Percentiles rank a stretch among this genome's conserved stretches.
Conservation (phyloP, 1,140 invertebrate species). For the Acromyrmex heyeri region DNA sequence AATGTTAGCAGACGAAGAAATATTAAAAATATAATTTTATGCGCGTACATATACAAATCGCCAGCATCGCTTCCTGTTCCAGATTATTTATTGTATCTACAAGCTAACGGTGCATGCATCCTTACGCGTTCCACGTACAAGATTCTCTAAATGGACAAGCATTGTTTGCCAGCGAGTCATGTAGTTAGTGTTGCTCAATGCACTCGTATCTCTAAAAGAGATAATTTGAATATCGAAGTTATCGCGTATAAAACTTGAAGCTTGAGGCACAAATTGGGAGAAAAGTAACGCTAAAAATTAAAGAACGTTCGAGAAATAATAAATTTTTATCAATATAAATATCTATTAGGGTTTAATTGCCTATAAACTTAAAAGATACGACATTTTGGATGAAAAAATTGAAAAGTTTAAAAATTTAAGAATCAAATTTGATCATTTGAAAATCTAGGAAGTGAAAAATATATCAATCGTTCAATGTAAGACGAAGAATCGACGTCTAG, state of each 20-base stretch:
- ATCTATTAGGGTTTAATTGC: neutral
- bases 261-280: neutral
- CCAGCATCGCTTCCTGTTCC: conserved; percentile 68
- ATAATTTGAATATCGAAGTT: conserved; percentile 2
- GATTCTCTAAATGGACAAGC: conserved; percentile 63
- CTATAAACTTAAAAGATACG: neutral
- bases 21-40: conserved; percentile 57
- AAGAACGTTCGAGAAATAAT: neutral
- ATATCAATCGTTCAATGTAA: neutral
- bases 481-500: conserved; percentile 46
- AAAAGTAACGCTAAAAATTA: neutral
- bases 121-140: conserved; percentile 57
- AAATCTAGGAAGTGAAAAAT: neutral
- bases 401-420: neutral
- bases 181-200: conserved; percentile 36
- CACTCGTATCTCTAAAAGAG: neutral
- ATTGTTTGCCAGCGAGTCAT: conserved; percentile 70
- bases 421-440: neutral
- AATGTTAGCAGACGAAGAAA: neutral
- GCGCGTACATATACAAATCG: conserved; percentile 71
- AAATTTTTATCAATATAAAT: conserved; percentile 4
- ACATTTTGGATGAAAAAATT: neutral
- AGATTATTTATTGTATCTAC: conserved; percentile 76
- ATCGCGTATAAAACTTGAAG: neutral
- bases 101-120: conserved; percentile 74